A percentile compares a stretch with the other conserved stretches of the same genome.
These are phyloP conservation scores for Acridotheres tristis DNA, from an alignment of 2,797 vertebrate species.

Conservation along the genomic window DNA sequence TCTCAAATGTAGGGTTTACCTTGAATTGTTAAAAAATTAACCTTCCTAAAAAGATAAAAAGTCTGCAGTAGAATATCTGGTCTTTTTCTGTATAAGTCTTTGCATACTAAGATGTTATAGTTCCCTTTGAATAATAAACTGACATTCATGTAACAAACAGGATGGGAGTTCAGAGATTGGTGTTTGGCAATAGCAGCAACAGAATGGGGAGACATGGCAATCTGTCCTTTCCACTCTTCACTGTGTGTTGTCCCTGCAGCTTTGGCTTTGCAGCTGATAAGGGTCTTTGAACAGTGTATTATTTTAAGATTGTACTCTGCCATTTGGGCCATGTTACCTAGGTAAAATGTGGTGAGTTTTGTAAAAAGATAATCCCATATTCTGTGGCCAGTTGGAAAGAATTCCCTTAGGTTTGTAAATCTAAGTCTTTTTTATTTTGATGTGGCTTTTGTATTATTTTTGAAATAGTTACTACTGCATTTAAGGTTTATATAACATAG, in stretches of 20 bases:
- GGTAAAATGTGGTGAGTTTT: not conserved
- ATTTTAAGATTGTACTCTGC: slow-evolving; percentile 16
- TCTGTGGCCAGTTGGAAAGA: slow-evolving; percentile 24
- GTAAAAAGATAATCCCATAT: not conserved
- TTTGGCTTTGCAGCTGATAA: slow-evolving; percentile 44
- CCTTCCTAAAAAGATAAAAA: not conserved
- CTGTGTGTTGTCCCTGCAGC: slow-evolving; percentile 8
- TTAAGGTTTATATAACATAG: slow-evolving; percentile 15
- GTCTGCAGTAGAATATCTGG: not conserved
- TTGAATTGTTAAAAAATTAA: not conserved
- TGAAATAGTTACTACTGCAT: slow-evolving; percentile 15
- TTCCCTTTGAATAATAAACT: slow-evolving; percentile 22
- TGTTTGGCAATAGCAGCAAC: slow-evolving; percentile 14
- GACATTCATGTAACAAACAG: not conserved
- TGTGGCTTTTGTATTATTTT: slow-evolving; percentile 29
- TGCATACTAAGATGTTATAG: not conserved
- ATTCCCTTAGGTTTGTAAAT: slow-evolving; percentile 12
- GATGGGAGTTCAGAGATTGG: not conserved
- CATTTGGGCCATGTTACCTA: slow-evolving; percentile 1
- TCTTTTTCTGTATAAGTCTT: not conserved
- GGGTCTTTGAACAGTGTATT: slow-evolving; percentile 31
- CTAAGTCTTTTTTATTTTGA: slow-evolving; percentile 16
- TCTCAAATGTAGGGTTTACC: not conserved
- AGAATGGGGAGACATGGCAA: not conserved
- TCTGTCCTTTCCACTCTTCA: slow-evolving; percentile 29